Percentiles rank a stretch among this genome's conserved stretches.
These are phyloP conservation scores for Corythornis vintsioides DNA, from an alignment of 2,113 vertebrate species.

Conservation along the genomic window DNA sequence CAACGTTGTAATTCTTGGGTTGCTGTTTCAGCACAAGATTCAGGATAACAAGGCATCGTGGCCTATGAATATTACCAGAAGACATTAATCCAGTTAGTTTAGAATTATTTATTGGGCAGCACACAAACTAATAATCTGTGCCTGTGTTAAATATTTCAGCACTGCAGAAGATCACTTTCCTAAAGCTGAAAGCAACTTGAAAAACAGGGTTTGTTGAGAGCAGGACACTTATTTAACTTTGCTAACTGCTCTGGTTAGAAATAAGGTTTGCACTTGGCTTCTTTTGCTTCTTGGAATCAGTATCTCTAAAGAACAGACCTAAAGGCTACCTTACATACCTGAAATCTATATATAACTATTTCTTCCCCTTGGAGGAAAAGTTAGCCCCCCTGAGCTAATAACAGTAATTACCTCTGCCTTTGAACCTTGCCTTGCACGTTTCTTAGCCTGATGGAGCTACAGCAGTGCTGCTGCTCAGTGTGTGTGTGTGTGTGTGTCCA, in stretches of 20 bases:
- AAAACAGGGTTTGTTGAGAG: background rate
- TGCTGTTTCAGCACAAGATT: background rate
- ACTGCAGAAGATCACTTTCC: background rate
- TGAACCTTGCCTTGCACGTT: background rate
- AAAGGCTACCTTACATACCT: background rate
- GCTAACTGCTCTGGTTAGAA: background rate
- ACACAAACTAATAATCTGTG: background rate
- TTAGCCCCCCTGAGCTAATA: background rate
- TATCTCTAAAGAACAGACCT: background rate
- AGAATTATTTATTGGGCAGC: background rate
- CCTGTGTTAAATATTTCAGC: background rate
- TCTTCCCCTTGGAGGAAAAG: too few species aligned
- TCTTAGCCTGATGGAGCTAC: background rate
- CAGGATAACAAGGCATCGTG: background rate
- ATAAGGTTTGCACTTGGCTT: background rate
- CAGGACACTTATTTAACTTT: background rate
- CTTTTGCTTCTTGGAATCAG: background rate
- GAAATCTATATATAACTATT: background rate
- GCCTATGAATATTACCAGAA: background rate
- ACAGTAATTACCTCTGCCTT: background rate
- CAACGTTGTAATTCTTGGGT: background rate
- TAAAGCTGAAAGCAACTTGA: background rate
- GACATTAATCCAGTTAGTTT: background rate
- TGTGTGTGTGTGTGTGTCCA: rapidly evolving
- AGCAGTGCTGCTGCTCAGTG: background rate